Evolutionary conservation across 2,797 vertebrate genomes (phyloP), one percentile per base, ranked within the genome.

Genomic region (Pteropus rufus): DNA sequence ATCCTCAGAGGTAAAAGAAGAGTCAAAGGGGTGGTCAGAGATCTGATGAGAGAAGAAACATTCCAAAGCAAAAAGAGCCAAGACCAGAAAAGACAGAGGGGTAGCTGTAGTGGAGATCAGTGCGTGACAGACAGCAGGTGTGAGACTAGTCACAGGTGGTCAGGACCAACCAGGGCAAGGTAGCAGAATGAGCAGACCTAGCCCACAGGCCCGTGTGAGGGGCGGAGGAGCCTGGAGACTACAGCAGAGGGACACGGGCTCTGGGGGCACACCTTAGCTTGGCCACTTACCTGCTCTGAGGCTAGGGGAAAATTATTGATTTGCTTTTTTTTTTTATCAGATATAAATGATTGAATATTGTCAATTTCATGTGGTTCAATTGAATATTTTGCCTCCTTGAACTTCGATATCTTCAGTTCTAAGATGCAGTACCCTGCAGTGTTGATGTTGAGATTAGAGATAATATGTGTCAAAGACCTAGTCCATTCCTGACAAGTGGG

Each of bases 361-460:
- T 64, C 29, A 34, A 14, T 46, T 83, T 88, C 52, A 69, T 36
- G 3, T 80, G 41, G 77, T 67, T 79, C 21, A 29, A 8, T 9
- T 44, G 65, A 67, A 10, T 65, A 44, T 52, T 83, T 86, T 83
- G 29, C 34, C 46, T 93, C 62, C 21, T 8, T 12, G 46, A 87
- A 77, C 52, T 31, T 56, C 46, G 34, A 16, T 54, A 89, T 89
- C 46, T 85, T 95, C 15, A 54, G 29, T 67, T 65, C 41, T 76
- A 24, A 58, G 76, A 60, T 23, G 52, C 31, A 46, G 41, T 3
- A 15, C 29, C 34, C 26, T 85, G 34, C 11, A 69, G 11, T 46
- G 23, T 41, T 67, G 26, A 54, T 18, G 36, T 11, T 73, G 24
- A 65, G 11, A 39, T 67, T 44, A 73, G 72, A 65, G 12, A 81